Base-by-base conservation (phyloP, 2,113 vertebrate genomes). In the Gadus macrocephalus region DNA sequence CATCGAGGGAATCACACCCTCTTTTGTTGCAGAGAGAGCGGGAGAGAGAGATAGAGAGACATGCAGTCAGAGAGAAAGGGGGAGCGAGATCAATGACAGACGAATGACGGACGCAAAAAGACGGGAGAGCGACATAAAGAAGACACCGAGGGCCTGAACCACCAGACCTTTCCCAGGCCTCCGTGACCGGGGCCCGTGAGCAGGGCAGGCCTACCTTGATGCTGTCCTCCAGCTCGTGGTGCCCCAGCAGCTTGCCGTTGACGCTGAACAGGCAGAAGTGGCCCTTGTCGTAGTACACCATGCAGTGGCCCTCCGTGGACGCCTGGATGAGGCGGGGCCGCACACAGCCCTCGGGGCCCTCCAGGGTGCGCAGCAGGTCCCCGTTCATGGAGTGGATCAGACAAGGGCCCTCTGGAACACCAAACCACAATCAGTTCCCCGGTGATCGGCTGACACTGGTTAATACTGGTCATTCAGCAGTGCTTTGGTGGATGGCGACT, bases 381-480 rank as follows among this genome's bases (percentile, higher is more conserved):
- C 97, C 97, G 90, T 97, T 98, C 95, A 99, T 98, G 88, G 97
- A 98, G 92, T 99, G 97, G 93, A 99, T 94, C 90, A 99, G 92
- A 87, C 97, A 99, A 14, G 95, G 95, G 82, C 97, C 97, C 93
- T 96, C 97, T 99, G 81, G 1, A 31, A 27, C 22, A 62, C 8
- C 22, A n/a, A 55, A 12, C 53, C 53, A 55, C 53, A 55, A 55
- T 55, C 53, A 16, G 53, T 15, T 55, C 6, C 5, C 42, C 12
- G 42, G 42, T 49, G 5, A 9, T 49, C 42, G 9, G 12, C 42
- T 49, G 2, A 9, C 12, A 12, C 42, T 49, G 42, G 42, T 49
- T 49, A 19, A 20, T 19, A 19, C 22, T 17, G 8, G 42, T 12
- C 42, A 49, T 49, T 49, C 11, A 14, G 42, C 42, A 49, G 42